A percentile compares a stretch with the other conserved stretches of the same genome.
Conservation (phyloP, 1,140 invertebrate genomes). For the Odontomachus brunneus region DNA sequence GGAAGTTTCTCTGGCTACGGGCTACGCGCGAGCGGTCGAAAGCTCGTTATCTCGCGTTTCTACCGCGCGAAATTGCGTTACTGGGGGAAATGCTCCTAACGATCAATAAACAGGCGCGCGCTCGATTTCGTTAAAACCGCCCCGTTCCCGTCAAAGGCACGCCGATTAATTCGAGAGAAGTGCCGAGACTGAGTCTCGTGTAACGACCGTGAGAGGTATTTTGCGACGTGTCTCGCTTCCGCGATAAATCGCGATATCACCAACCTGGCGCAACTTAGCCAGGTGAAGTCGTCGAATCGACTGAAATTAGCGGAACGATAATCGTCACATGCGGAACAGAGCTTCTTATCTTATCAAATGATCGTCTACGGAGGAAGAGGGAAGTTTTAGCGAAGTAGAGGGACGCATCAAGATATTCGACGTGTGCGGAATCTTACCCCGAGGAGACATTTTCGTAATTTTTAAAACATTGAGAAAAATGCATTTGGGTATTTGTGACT, state of each 20-base stretch:
- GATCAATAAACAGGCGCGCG: constrained; percentile 27
- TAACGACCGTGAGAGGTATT: not conserved
- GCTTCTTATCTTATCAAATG: constrained; percentile 22
- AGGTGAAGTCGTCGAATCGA: not conserved
- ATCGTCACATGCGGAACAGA: not conserved
- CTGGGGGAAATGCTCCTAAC: constrained; percentile 17
- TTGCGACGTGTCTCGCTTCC: not conserved
- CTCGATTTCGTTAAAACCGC: constrained; percentile 39
- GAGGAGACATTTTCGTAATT: too few species aligned
- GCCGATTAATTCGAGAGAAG: constrained; percentile 32
- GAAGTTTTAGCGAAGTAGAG: not conserved
- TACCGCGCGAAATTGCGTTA: constrained; percentile 26
- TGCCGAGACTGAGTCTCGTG: not conserved
- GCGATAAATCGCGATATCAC: not conserved
- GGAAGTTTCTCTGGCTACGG: not conserved
- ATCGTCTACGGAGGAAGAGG: not conserved
- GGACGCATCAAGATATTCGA: not conserved
- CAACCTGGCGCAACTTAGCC: not conserved
- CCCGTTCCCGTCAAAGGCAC: constrained; percentile 7
- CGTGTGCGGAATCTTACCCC: too few species aligned
- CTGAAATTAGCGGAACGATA: constrained; percentile 11
- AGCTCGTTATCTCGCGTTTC: constrained; percentile 37
- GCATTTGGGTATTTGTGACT: too few species aligned
- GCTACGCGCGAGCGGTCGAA: not conserved
- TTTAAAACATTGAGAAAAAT: too few species aligned